phyloP scores from a whole-genome alignment of 2,113 vertebrate species.

The Rhinolophus sinicus region DNA sequence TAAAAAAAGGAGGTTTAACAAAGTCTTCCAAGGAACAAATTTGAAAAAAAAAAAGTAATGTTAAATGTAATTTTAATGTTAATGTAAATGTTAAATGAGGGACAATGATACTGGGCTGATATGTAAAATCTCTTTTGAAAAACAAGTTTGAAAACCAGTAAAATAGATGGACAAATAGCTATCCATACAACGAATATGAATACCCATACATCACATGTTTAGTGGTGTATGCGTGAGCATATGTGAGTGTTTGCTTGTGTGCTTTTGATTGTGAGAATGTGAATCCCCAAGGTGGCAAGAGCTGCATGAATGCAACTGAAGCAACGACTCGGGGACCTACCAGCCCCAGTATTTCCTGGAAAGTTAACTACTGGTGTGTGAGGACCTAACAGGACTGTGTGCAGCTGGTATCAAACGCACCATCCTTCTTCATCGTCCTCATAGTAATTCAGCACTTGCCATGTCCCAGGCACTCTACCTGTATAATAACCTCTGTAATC shows the following conservation, averaged over 20 bases:
- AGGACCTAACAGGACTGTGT: background rate
- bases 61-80: background rate
- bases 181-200: background rate
- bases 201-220: background rate
- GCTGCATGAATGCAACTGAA: background rate
- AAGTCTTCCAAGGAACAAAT: background rate
- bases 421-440: background rate
- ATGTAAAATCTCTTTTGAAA: slow-evolving; percentile 17
- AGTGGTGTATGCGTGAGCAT: background rate
- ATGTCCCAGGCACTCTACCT: background rate
- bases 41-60: background rate
- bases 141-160: background rate
- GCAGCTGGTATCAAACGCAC: background rate
- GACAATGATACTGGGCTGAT: background rate
- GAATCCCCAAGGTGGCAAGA: background rate
- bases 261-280: background rate
- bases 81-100: slow-evolving; percentile 8
- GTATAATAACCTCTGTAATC: background rate
- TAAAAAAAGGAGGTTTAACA: background rate
- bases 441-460: background rate
- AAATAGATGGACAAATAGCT: background rate
- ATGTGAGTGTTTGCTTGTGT: background rate
- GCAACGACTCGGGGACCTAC: background rate
- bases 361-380: background rate
- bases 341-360: background rate